Evolutionary conservation across 2,113 vertebrate genomes (phyloP), one percentile per base, ranked within the genome.

Genomic region (Gallinago jamesoni): DNA sequence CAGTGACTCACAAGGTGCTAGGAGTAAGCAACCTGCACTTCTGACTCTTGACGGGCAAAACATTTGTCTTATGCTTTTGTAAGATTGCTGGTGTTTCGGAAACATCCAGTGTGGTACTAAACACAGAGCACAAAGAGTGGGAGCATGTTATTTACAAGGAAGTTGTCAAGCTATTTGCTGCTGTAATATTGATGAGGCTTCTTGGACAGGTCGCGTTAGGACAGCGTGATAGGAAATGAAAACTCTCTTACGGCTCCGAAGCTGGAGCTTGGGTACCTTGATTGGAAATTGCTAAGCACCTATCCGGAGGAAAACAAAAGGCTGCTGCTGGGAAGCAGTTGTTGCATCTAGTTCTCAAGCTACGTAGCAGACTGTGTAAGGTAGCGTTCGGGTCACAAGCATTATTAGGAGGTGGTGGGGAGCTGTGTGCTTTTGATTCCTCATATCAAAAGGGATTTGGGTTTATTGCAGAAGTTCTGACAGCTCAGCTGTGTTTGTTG

Each of bases 401-500:
- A 31, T 76, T 86, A 94, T 84, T 72, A 81, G 81, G 74, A 86
- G 78, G 90, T 92, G 70, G 41, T 48, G 64, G 80, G 56, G 73
- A 81, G 84, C 78, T 82, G 41, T 87, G 43, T 81, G 83, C 74
- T 97, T 94, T 96, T 91, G 90, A 89, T 66, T 84, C 74, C 70
- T 43, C 75, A 87, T 81, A 94, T 96, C 93, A 93, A 91, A 96
- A 93, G 68, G 94, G 95, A 94, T 97, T 94, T 96, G 94, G 75
- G 70, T 81, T 95, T 95, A 94, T 95, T 96, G 85, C 60, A 80
- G 88, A 50, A 92, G 64, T 94, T 90, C 94, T 95, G 93, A 76
- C 86, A 89, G 86, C 64, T 93, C 84, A 67, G 88, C 4, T 2
- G 1, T 83, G 64, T 84, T 86, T 9, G 2, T 74, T 89, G 79